Conservation (phyloP, 2,113 vertebrate genomes). For the Oophaga pumilio region DNA sequence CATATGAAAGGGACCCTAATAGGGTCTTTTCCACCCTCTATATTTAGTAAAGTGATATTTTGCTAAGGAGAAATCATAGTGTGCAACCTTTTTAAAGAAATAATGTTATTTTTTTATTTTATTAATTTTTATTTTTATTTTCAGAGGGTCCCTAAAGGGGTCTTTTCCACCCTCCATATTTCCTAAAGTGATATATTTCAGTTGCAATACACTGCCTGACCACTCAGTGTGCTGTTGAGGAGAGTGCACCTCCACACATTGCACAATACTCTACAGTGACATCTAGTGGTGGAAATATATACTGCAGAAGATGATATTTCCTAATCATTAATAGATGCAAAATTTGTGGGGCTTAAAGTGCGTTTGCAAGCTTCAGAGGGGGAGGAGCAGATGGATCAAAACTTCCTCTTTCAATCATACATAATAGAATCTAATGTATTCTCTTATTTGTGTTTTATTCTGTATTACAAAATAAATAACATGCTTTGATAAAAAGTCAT, state of each 20-base stretch:
- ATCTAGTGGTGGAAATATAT: background rate
- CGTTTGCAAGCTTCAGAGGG: background rate
- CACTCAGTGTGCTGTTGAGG: background rate
- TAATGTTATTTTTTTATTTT: too few relatives aligned
- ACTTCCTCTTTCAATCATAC: constrained; percentile 49
- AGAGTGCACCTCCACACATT: background rate
- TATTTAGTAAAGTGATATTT: too few relatives aligned
- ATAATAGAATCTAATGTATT: constrained; percentile 53
- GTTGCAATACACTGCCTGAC: background rate
- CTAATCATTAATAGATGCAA: background rate
- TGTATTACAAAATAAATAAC: constrained; percentile 58
- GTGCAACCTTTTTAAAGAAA: too few relatives aligned
- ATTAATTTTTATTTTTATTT: too few relatives aligned
- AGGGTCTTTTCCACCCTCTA: too few relatives aligned
- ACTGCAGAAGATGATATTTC: background rate
- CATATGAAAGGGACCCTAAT: too few relatives aligned
- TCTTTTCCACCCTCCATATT: too few relatives aligned
- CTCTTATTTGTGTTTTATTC: constrained; percentile 24
- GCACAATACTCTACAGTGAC: background rate
- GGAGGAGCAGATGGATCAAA: background rate
- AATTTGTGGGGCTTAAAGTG: background rate
- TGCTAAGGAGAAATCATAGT: too few relatives aligned
- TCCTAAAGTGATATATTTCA: background rate
- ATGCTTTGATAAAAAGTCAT: constrained; percentile 56
- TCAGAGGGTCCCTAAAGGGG: too few relatives aligned